These are phyloP conservation scores for Deroplatys truncata DNA, from an alignment of 2,888 invertebrate species.

Conservation along the genomic window DNA sequence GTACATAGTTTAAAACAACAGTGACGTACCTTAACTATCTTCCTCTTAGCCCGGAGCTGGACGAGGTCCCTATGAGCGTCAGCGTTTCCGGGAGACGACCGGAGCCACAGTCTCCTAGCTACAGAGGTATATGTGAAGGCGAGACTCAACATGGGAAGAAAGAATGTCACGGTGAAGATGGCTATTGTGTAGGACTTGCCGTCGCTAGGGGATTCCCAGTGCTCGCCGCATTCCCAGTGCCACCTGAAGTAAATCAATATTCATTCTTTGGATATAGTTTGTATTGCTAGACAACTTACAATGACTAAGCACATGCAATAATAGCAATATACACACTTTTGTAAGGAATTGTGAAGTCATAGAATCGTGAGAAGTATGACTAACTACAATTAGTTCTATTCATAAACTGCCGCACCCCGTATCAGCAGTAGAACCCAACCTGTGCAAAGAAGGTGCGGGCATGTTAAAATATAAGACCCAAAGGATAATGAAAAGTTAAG, in stretches of 20 bases:
- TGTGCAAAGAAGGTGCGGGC: too few species aligned
- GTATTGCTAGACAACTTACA: too few species aligned
- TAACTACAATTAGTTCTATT: too few species aligned
- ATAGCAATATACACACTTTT: too few species aligned
- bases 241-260: slow-evolving; percentile 23
- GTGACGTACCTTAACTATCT: slow-evolving; percentile 36
- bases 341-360: too few species aligned
- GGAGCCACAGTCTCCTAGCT: slow-evolving; percentile 44
- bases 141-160: slow-evolving; percentile 43
- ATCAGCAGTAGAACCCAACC: too few species aligned
- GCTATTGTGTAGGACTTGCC: slow-evolving; percentile 38
- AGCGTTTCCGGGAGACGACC: slow-evolving; percentile 46
- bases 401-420: too few species aligned
- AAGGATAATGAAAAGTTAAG: too few species aligned
- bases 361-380: too few species aligned
- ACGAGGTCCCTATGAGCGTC: slow-evolving; percentile 43
- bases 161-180: slow-evolving; percentile 39
- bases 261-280: not conserved
- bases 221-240: slow-evolving; percentile 35
- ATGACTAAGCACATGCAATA: too few species aligned
- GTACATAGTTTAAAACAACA: too few species aligned
- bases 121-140: slow-evolving; percentile 46
- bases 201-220: slow-evolving; percentile 31
- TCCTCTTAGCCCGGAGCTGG: slow-evolving; percentile 44
- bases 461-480: too few species aligned